Percentiles rank a stretch among this genome's conserved stretches.
Conservation (phyloP, 2,797 vertebrate genomes). For the Margarornis squamiger region DNA sequence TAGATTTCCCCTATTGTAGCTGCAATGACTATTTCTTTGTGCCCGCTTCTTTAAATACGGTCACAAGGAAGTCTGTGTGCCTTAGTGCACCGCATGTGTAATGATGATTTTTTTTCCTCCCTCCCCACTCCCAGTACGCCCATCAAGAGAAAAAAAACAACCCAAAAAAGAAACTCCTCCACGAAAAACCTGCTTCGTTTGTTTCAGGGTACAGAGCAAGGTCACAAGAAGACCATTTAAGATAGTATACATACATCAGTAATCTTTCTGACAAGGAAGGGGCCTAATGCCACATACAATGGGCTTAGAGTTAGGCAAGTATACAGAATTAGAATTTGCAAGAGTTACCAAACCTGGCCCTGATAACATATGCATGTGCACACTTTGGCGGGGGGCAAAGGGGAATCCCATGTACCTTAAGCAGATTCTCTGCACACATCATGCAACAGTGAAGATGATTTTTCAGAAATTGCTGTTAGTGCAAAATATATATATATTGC, state of each 20-base stretch:
- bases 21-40: slow-evolving; percentile 88
- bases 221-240: slow-evolving; percentile 81
- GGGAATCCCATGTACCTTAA: slow-evolving; percentile 32
- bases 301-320: slow-evolving; percentile 67
- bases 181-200: slow-evolving; percentile 52
- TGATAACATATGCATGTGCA: slow-evolving; percentile 8
- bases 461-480: neutral
- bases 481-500: rapidly evolving
- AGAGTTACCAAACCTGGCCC: slow-evolving; percentile 52
- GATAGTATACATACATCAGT: slow-evolving; percentile 71
- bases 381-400: slow-evolving; percentile 34
- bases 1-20: slow-evolving; percentile 82
- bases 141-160: slow-evolving; percentile 8
- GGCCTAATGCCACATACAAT: slow-evolving; percentile 55
- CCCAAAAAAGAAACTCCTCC: neutral
- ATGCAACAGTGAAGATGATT: neutral
- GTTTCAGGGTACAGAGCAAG: slow-evolving; percentile 68
- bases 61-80: slow-evolving; percentile 81
- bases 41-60: slow-evolving; percentile 78
- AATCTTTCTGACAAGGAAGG: slow-evolving; percentile 61
- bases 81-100: slow-evolving; percentile 75
- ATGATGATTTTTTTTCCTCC: slow-evolving; percentile 60
- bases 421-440: slow-evolving; percentile 1
- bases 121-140: slow-evolving; percentile 54
- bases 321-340: slow-evolving; percentile 71